Evolutionary conservation across 2,797 vertebrate genomes (phyloP).

Genomic region (Alfaro cultratus): DNA sequence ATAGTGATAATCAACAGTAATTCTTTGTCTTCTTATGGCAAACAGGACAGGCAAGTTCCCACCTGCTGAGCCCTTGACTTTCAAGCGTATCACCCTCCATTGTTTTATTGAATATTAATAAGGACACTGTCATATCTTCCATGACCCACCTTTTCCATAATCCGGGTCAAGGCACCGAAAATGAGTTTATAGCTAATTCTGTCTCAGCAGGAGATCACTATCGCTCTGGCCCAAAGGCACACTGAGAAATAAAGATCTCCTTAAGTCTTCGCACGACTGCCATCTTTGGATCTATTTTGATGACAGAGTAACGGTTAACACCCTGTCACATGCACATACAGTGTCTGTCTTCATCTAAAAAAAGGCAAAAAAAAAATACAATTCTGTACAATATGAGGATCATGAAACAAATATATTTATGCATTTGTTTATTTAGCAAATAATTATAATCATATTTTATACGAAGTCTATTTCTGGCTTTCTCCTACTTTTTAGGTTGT

Average conservation of each 20-base stretch:
- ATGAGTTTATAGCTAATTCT: slow-evolving; percentile 78
- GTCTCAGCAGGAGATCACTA: slow-evolving; percentile 74
- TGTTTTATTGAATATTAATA: slow-evolving; percentile 81
- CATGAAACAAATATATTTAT: neutral
- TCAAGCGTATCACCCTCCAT: slow-evolving; percentile 57
- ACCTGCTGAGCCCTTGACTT: slow-evolving; percentile 75
- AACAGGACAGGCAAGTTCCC: slow-evolving; percentile 59
- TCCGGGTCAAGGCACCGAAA: slow-evolving; percentile 70
- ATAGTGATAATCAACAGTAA: slow-evolving; percentile 50
- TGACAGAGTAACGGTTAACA: slow-evolving; percentile 36
- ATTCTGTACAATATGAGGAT: neutral
- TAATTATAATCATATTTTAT: neutral
- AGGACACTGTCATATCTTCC: slow-evolving; percentile 68
- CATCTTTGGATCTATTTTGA: slow-evolving; percentile 51
- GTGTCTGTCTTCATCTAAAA: slow-evolving; percentile 11
- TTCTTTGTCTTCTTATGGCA: slow-evolving; percentile 54
- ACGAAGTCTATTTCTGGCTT: neutral
- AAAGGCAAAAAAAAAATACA: neutral
- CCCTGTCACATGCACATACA: slow-evolving; percentile 28
- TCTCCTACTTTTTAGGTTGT: neutral
- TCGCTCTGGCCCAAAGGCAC: slow-evolving; percentile 66
- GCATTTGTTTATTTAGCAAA: neutral
- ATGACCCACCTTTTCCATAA: slow-evolving; percentile 76
- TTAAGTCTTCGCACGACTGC: slow-evolving; percentile 44
- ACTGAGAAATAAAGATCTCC: slow-evolving; percentile 58